Evolutionary conservation across 2,797 vertebrate genomes (phyloP).

Genomic region (Pseudomugil gertrudae): DNA sequence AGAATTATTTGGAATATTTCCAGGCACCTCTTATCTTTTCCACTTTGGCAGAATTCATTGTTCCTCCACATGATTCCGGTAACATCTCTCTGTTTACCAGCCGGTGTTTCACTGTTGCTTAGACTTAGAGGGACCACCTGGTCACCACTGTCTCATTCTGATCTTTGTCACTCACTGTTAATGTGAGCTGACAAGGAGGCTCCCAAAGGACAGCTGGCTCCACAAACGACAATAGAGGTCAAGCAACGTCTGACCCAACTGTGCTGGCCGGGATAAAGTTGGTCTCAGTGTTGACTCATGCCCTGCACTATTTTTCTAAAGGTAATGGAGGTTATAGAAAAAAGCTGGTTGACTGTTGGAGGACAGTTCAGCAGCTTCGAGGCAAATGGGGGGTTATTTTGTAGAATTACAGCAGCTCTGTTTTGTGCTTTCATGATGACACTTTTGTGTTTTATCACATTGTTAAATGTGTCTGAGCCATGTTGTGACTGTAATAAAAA

Average conservation of each 20-base stretch:
- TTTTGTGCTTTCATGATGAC: neutral
- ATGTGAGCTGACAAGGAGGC: conserved; percentile 62
- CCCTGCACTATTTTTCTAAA: conserved; percentile 14
- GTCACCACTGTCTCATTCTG: conserved; percentile 39
- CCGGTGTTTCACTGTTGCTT: conserved; percentile 8
- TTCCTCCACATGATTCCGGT: conserved; percentile 2
- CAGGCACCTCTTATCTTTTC: neutral
- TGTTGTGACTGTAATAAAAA: too few species aligned
- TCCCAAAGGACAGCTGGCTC: conserved; percentile 65
- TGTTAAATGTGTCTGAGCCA: neutral
- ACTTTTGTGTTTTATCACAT: neutral
- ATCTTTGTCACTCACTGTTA: conserved; percentile 56
- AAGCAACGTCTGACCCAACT: conserved; percentile 51
- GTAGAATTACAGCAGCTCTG: neutral
- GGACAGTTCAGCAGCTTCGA: neutral
- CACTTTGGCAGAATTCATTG: neutral
- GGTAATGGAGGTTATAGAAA: neutral
- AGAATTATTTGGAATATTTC: neutral
- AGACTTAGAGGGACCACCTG: conserved; percentile 58
- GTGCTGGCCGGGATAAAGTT: conserved; percentile 21
- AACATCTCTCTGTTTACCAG: conserved; percentile 7
- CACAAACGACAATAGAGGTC: conserved; percentile 49
- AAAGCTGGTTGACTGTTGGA: neutral
- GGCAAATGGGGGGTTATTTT: neutral
- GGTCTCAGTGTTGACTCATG: conserved; percentile 29